Base-by-base conservation (phyloP, 2,888 invertebrate species). In the Drosophila imparisetae region DNA sequence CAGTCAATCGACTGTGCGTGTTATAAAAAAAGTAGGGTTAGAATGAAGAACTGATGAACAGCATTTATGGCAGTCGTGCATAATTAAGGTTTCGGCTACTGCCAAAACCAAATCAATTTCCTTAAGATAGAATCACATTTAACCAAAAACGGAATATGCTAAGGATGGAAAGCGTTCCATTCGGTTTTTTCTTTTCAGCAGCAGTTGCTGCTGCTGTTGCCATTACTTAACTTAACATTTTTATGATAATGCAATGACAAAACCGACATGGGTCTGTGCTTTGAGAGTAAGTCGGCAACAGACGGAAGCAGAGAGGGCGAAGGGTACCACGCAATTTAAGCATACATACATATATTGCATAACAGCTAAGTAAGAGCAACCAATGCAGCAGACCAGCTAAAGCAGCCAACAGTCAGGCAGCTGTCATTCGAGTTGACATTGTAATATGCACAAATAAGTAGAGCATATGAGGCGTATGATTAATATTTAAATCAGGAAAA, bases 401-500 rank as follows among this genome's bases (percentile, higher is more conserved):
- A 38, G 27, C 66, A 49, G 53, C 38, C 36, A 38, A 30, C 67
- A 7, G 36, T 27, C 24, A 59, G 64, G 50, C 68, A 66, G 75
- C 72, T 81, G 80, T 78, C 80, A 81, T 75, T 66, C 55, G 66
- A 69, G 78, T 72, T 72, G 75, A 78, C 81, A 81, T 78, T 81
- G 80, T 80, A 80, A 81, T 80, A 81, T 81, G 81, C 78, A 80
- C 72, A 74, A 81, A 81, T 81, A 81, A 81, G 82, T 81, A 79
- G 81, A 81, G 79, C 82, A 81, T 81, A 81, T 81, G 81, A 74
- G 82, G 82, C 81, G 81, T 79, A 81, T 81, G 81, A 81, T 81
- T 81, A 81, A 81, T 81, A 81, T 81, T 81, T 79, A 78, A 80
- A 78, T 81, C 72, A 75, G 72, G 72, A 71, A 62, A 68, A 54